Evolutionary conservation across 2,888 invertebrate species (phyloP), one percentile per base, ranked within the genome.

Genomic region (Idaea biselata): DNA sequence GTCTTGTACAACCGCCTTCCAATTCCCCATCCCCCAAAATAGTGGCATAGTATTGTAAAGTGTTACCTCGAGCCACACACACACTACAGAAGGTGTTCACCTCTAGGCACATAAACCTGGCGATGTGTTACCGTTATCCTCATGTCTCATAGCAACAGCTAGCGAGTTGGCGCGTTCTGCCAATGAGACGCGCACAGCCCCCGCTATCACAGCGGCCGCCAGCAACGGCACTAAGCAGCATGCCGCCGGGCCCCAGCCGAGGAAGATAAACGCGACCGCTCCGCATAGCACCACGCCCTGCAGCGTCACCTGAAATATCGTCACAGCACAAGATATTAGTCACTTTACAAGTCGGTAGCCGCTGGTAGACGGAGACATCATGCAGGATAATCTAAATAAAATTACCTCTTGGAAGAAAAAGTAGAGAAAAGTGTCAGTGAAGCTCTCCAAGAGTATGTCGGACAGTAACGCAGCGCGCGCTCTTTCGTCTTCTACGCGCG

Each of bases 181-280:
- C 60, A 61, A 76, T 67, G 59, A 73, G 64, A 32, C 32, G 16
- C 44, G 8, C 31, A 70, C 68, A 8, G 67, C 66, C 60, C 71
- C 61, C 8, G 72, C 69, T 0, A 79, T 68, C 1, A 79, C 68
- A 5, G 33, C 69, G 5, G 64, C 75, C 11, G 77, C 83, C 0
- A 72, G 77, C 0, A 67, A 74, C 68, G 77, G 69, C 64, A 76
- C 69, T 59, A 68, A 63, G 65, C 72, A 77, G 62, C 76, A 77
- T 16, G 69, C 66, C 54, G 61, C 63, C 68, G 68, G 73, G 18
- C 78, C 70, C 18, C 96, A 95, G 61, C 96, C 95, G 80, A 66
- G 68, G 77, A 87, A 95, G 94, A 91, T 97, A 96, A 63, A 95
- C 95, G 87, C 68, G 90, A 89, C 60, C 94, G 97, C 63, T 94